These are phyloP conservation scores for Pachycephus smyrnensis DNA, from an alignment of 2,888 invertebrate species.

Conservation along the genomic window DNA sequence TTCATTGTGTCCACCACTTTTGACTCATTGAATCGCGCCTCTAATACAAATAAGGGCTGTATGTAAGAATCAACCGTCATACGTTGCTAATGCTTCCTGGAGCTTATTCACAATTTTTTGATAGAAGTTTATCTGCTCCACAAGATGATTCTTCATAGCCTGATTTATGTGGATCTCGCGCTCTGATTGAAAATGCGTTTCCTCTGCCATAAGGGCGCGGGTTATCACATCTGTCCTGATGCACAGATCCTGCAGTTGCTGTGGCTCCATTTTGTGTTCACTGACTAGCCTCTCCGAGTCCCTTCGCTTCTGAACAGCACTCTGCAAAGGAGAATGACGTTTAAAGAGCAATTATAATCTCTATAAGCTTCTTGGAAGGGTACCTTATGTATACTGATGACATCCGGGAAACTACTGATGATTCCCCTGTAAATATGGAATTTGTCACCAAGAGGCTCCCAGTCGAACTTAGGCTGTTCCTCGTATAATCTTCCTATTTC, in stretches of 20 bases:
- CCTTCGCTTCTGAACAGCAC: conserved; percentile 87
- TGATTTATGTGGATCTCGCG: conserved; percentile 86
- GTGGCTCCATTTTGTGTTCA: conserved; percentile 86
- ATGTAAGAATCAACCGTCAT: conserved; percentile 53
- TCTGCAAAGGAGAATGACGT: conserved; percentile 50
- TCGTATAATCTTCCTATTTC: conserved; percentile 91
- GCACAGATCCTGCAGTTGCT: conserved; percentile 83
- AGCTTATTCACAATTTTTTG: conserved; percentile 83
- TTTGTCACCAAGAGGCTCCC: conserved; percentile 91
- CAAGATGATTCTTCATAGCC: conserved; percentile 87
- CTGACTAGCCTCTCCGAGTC: conserved; percentile 86
- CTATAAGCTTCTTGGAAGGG: background rate
- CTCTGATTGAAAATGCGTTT: conserved; percentile 92
- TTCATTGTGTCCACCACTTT: background rate
- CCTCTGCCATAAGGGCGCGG: conserved; percentile 93
- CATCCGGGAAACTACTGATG: conserved; percentile 90
- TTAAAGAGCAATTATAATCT: background rate
- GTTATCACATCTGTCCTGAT: conserved; percentile 92
- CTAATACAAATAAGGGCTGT: background rate
- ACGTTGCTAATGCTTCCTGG: conserved; percentile 72
- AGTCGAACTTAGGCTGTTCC: conserved; percentile 90
- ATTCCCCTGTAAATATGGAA: conserved; percentile 96
- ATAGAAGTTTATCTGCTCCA: conserved; percentile 93
- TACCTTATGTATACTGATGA: conserved; percentile 88
- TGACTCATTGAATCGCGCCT: background rate